Percentiles rank a stretch among this genome's conserved stretches.
phyloP scores from a whole-genome alignment of 2,888 invertebrate genomes.

The Atrina japonica region DNA sequence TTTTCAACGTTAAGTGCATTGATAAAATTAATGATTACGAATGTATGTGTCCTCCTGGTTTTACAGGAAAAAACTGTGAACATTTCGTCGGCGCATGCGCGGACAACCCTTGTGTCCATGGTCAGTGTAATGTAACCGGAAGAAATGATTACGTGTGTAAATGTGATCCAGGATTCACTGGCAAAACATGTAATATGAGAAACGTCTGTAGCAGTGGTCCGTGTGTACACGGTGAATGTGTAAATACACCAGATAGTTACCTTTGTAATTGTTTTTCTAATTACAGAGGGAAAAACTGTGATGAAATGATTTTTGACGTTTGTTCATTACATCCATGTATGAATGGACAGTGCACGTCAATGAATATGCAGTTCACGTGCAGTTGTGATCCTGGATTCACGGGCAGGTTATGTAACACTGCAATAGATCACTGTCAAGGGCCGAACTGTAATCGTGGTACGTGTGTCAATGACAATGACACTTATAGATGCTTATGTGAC shows the following conservation, averaged over 20 bases:
- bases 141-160: conserved; percentile 49
- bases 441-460: conserved; percentile 49
- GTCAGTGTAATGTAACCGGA: conserved; percentile 43
- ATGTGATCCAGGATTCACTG: conserved; percentile 41
- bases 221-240: conserved; percentile 42
- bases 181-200: conserved; percentile 35
- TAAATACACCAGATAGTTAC: conserved; percentile 27
- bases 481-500: conserved; percentile 28
- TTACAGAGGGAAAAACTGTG: conserved; percentile 50
- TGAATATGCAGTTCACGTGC: conserved; percentile 30
- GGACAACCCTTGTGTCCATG: conserved; percentile 48
- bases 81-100: conserved; percentile 47
- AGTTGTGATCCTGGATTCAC: conserved; percentile 48
- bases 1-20: conserved; percentile 47
- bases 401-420: conserved; percentile 45
- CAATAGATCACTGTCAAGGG: conserved; percentile 50
- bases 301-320: conserved; percentile 35
- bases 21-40: conserved; percentile 51
- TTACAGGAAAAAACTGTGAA: conserved; percentile 53
- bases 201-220: conserved; percentile 31
- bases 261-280: conserved; percentile 39
- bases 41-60: conserved; percentile 48
- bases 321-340: conserved; percentile 50
- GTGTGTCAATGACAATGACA: conserved; percentile 28
- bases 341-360: conserved; percentile 43